Base-by-base conservation (phyloP, 2,888 invertebrate genomes). In the Piscicola geometra region DNA sequence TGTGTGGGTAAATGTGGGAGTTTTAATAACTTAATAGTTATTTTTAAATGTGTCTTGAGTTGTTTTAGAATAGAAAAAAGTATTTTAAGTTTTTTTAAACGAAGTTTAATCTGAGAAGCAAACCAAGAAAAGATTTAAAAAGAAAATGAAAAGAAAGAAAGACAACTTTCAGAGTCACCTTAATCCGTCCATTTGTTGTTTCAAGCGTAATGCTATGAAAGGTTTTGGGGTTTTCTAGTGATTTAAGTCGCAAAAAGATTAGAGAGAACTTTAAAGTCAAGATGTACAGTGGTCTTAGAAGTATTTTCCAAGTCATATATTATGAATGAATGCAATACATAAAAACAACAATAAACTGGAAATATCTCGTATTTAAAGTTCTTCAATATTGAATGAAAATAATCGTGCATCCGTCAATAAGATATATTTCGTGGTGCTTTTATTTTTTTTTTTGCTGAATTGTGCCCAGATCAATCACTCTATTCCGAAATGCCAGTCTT, bases 341-440 rank as follows among this genome's bases (percentile, higher is more conserved):
- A 56, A 56, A 56, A 56, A 56, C 60, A 25, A 56, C 60, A 3
- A 56, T 56, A 56, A 56, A 56, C 41, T 41, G n/a, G n/a, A n/a
- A 47, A 21, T 47, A 15, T 56, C 60, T 56, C 3, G 12, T 18
- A 56, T 25, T 56, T 3, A 15, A 21, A 25, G n/a, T 5, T 21
- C 5, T 5, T 56, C 15, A 56, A 56, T 56, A 56, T 56, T 56
- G 5, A 56, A 56, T 15, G 5, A 25, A 21, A 56, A 56, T 56
- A 56, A 56, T 56, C 60, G 60, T 56, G 3, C 60, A 56, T 56
- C 60, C 3, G 60, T 56, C 60, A 56, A 56, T 56, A 56, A 21
- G 25, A n/a, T 18, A n/a, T 21, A 18, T 56, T 21, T 56, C 9
- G 3, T 56, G 21, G 60, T 18, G 15, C 25, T 3, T 3, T 21